phyloP scores from a whole-genome alignment of 2,888 invertebrate genomes.

The Onthophagus sagittarius region DNA sequence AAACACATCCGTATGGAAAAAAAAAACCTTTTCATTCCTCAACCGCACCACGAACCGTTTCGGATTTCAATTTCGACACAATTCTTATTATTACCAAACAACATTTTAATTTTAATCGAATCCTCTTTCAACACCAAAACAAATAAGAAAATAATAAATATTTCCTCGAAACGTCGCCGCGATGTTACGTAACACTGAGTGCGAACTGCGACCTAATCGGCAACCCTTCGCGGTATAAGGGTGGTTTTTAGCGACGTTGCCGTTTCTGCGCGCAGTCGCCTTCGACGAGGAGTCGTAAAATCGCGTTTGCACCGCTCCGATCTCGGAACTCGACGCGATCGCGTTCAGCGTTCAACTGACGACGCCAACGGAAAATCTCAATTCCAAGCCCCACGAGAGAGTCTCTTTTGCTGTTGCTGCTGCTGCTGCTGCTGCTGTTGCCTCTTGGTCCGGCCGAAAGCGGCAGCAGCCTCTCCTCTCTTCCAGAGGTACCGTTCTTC shows the following conservation, averaged over 20 bases:
- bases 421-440: neutral
- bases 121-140: neutral
- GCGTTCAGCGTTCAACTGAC: neutral
- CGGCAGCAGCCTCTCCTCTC: neutral
- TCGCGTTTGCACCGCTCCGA: neutral
- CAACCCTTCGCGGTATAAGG: neutral
- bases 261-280: neutral
- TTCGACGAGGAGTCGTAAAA: neutral
- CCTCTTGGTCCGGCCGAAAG: neutral
- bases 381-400: too few relatives aligned
- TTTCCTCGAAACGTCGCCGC: neutral
- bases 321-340: neutral
- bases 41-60: too few relatives aligned
- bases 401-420: too few relatives aligned
- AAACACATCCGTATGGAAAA: too few relatives aligned
- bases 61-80: too few relatives aligned
- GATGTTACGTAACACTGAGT: neutral
- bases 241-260: neutral
- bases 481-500: conserved; percentile 6
- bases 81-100: too few relatives aligned
- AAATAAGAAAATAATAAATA: neutral
- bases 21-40: too few relatives aligned
- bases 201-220: neutral
- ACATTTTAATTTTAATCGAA: neutral
- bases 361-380: neutral